These are phyloP conservation scores for Drosophila sulfurigaster DNA, from an alignment of 1,140 invertebrate genomes.

Conservation along the genomic window DNA sequence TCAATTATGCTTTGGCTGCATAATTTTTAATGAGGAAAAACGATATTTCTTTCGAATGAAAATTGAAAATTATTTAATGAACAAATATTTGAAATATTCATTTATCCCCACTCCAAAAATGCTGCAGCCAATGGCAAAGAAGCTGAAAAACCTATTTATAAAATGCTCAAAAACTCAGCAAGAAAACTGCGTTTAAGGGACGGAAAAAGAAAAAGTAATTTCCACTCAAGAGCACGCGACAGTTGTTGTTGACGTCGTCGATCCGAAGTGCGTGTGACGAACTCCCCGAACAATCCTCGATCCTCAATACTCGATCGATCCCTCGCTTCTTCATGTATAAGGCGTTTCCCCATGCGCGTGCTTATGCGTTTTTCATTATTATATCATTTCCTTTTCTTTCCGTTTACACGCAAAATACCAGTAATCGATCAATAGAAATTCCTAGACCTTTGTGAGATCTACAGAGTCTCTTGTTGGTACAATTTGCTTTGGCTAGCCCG, in stretches of 20 bases:
- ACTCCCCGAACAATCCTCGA: constrained; percentile 44
- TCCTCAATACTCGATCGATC: constrained; percentile 30
- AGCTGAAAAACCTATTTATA: constrained; percentile 65
- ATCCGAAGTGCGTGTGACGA: constrained; percentile 50
- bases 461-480: constrained; percentile 9
- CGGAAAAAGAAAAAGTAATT: constrained; percentile 24
- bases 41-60: constrained; percentile 58
- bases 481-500: constrained; percentile 74
- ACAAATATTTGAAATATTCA: constrained; percentile 39
- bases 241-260: constrained; percentile 25
- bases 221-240: constrained; percentile 68
- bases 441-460: constrained; percentile 1
- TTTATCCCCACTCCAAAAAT: not conserved
- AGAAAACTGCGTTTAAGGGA: constrained; percentile 16
- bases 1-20: constrained; percentile 61
- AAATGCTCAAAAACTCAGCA: constrained; percentile 28
- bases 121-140: constrained; percentile 57
- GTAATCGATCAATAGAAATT: constrained; percentile 64
- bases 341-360: constrained; percentile 48
- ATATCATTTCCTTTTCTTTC: constrained; percentile 53
- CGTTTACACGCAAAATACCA: constrained; percentile 73
- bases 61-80: constrained; percentile 31
- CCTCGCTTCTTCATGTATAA: constrained; percentile 60
- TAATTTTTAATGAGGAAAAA: constrained; percentile 74
- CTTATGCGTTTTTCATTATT: constrained; percentile 75